These are phyloP conservation scores for Anarsia innoxiella DNA, from an alignment of 2,888 invertebrate species.

Conservation along the genomic window DNA sequence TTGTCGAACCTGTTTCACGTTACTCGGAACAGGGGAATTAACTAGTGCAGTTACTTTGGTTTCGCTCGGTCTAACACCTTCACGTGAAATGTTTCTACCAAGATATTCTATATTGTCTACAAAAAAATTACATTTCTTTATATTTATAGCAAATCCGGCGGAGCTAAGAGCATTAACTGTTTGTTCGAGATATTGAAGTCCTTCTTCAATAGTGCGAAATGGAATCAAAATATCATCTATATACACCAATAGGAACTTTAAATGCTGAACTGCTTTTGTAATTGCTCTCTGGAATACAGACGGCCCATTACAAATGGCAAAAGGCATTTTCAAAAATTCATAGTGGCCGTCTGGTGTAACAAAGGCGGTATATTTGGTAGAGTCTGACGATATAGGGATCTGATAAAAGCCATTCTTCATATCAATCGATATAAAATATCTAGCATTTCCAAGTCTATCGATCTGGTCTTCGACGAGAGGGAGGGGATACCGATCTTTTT, in stretches of 20 bases:
- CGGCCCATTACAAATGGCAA: slow-evolving; percentile 21
- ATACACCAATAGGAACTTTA: slow-evolving; percentile 18
- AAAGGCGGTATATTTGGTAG: slow-evolving; percentile 19
- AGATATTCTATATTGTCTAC: slow-evolving; percentile 20
- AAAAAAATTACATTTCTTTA: slow-evolving; percentile 22
- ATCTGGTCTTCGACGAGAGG: slow-evolving; percentile 22
- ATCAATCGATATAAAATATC: slow-evolving; percentile 16
- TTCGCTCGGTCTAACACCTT: slow-evolving; percentile 21
- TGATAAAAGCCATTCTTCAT: slow-evolving; percentile 20
- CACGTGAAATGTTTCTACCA: slow-evolving; percentile 19
- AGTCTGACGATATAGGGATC: slow-evolving; percentile 13
- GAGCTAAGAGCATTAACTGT: slow-evolving; percentile 9
- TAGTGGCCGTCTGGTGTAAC: slow-evolving; percentile 17
- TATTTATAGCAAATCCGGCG: slow-evolving; percentile 17
- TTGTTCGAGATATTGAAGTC: slow-evolving; percentile 14
- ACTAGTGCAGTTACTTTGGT: slow-evolving; percentile 17
- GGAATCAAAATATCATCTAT: slow-evolving; percentile 20
- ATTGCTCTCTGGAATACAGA: slow-evolving; percentile 21
- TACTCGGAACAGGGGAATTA: slow-evolving; percentile 16
- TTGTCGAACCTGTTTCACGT: slow-evolving; percentile 19
- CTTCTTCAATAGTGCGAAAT: slow-evolving; percentile 13
- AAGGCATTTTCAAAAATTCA: slow-evolving; percentile 22
- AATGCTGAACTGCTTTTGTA: slow-evolving; percentile 14
- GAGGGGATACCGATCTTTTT: slow-evolving; percentile 20
- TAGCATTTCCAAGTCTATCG: slow-evolving; percentile 18